These are phyloP conservation scores for Psilanteris sp. DNA, from an alignment of 1,140 invertebrate genomes.

Conservation along the genomic window DNA sequence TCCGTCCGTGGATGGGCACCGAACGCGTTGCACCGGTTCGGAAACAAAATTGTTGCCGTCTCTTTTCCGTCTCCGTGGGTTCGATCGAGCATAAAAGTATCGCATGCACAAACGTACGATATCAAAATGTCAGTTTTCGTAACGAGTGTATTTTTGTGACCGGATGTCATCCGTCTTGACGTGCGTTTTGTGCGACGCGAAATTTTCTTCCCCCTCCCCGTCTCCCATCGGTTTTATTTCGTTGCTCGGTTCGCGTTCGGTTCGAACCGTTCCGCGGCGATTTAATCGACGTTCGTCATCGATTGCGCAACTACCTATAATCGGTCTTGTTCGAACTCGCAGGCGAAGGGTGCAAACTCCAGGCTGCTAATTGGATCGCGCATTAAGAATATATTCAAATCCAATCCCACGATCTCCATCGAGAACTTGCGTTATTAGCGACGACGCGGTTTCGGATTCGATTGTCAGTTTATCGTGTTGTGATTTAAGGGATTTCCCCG, in stretches of 20 bases:
- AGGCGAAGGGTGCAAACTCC: background rate
- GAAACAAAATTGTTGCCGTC: constrained; percentile 59
- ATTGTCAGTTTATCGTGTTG: too few species aligned
- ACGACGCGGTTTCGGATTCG: too few species aligned
- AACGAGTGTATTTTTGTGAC: constrained; percentile 49
- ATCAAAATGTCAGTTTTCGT: constrained; percentile 55
- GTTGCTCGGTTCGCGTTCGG: constrained; percentile 1
- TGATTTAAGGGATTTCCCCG: too few species aligned
- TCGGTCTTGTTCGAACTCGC: background rate
- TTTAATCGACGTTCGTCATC: constrained; percentile 23
- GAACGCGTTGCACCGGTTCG: constrained; percentile 44
- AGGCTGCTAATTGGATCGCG: too few species aligned
- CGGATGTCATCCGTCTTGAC: constrained; percentile 45
- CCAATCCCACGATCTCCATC: too few species aligned
- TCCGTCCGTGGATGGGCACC: constrained; percentile 25
- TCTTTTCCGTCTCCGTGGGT: constrained; percentile 56
- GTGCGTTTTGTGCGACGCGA: constrained; percentile 26
- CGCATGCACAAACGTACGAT: constrained; percentile 41
- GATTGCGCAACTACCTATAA: constrained; percentile 6
- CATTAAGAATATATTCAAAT: too few species aligned
- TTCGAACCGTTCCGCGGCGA: constrained; percentile 31
- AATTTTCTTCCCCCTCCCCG: constrained; percentile 13
- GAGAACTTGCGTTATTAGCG: too few species aligned
- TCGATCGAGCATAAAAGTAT: constrained; percentile 56
- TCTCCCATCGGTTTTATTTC: constrained; percentile 12